Percentiles rank a stretch among this genome's conserved stretches.
Evolutionary conservation across 1,140 invertebrate genomes (phyloP).

Genomic region (Trichonephila clavipes): DNA sequence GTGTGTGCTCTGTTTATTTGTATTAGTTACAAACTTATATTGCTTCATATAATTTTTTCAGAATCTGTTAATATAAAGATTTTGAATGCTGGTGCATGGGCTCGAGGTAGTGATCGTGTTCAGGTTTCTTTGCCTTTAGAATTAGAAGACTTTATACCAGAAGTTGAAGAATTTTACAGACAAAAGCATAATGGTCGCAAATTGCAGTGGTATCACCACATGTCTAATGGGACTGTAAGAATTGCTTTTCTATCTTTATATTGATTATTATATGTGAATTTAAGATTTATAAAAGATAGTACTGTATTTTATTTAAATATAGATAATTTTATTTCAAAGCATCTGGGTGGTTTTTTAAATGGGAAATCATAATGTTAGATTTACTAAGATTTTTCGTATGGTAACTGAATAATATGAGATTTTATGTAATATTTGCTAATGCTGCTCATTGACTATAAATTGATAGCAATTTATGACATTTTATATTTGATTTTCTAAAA

Average conservation of each 20-base stretch:
- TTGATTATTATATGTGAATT: neutral
- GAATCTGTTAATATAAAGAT: constrained; percentile 88
- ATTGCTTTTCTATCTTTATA: neutral
- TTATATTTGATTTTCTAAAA: too few relatives aligned
- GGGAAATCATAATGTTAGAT: too few relatives aligned
- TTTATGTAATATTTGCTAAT: too few relatives aligned
- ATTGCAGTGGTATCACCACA: constrained; percentile 99
- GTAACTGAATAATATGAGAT: too few relatives aligned
- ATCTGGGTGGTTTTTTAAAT: too few relatives aligned
- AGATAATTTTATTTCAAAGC: too few relatives aligned
- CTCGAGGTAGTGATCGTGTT: constrained; percentile 94
- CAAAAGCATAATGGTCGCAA: constrained; percentile 97
- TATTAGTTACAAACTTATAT: neutral
- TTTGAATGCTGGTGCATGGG: constrained; percentile 99
- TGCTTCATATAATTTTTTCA: constrained; percentile 57
- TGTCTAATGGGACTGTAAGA: constrained; percentile 96
- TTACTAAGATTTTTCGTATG: too few relatives aligned
- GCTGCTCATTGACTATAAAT: too few relatives aligned
- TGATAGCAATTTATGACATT: too few relatives aligned
- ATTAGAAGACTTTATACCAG: constrained; percentile 98
- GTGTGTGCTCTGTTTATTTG: too few relatives aligned
- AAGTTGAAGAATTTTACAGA: constrained; percentile 88
- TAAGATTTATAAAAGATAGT: too few relatives aligned
- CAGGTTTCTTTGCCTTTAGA: constrained; percentile 97
- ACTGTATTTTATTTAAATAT: too few relatives aligned